Base-by-base conservation (phyloP, 2,888 invertebrate genomes). In the Archips xylosteana region DNA sequence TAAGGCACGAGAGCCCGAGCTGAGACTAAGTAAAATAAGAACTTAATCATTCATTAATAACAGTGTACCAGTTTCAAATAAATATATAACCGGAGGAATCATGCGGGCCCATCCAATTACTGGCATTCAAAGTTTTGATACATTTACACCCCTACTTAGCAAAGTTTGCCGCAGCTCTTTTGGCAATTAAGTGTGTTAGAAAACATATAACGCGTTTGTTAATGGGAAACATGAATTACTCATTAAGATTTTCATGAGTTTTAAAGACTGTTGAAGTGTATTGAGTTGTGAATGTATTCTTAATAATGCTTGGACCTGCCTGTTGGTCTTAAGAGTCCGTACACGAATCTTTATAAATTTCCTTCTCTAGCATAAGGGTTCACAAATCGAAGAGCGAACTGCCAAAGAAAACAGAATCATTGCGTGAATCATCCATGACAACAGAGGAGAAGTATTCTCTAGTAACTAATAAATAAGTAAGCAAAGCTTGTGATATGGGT, bases 51-150 rank as follows among this genome's bases (percentile, higher is more conserved):
- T 54, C 15, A 9, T 51, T 15, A 15, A 15, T 51, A 51, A 8
- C 51, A 54, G 51, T 54, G 6, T 15, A 57, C 9, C 57, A 57
- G 32, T 57, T 62, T 45, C 6, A 23, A 45, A 5, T 45, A 47
- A 10, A 59, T 57, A 39, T 32, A 6, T 39, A 23, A n/a, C 34
- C 42, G 12, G 6, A 13, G n/a, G 49, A n/a, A 34, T 15, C 23
- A 54, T 60, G 15, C 45, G 12, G 36, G 72, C 13, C 57, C 72
- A 59, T 51, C 36, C 54, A 70, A 74, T 74, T 74, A 74, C 34
- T 36, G 32, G 63, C 36, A 65, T 65, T 57, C 69, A 51, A 65
- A 74, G 74, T 74, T 74, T 73, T 54, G 64, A 74, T 61, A 61
- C 60, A 65, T 54, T 70, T 67, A 66, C 60, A 54, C 8, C 32